Base-by-base conservation (phyloP, 2,888 invertebrate genomes). In the Sinelater perroti region DNA sequence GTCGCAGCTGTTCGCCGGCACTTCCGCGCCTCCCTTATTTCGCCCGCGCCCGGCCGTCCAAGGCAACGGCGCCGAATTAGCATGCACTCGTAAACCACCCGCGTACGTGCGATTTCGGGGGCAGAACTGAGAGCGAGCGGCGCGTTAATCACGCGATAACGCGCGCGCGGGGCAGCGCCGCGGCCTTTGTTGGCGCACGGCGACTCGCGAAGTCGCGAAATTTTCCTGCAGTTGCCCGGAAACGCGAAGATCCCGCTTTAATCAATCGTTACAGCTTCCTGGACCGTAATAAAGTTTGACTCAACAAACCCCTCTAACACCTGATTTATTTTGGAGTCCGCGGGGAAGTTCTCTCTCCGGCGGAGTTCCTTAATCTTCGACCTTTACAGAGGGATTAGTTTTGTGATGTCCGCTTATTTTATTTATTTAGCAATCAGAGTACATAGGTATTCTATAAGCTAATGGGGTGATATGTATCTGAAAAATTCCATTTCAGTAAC, bases 61-160 rank as follows among this genome's bases (percentile, higher is more conserved):
- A 52, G 57, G 52, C 46, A 57, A 57, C 35, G 52, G 46, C 40
- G 14, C 11, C 46, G 40, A 57, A 57, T 57, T 57, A 57, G 57
- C 57, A 57, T 57, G 45, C 21, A 50, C 50, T 35, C 28, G 24
- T 26, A 50, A 50, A 35, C 24, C 20, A 26, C 35, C 35, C 18
- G 16, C 38, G 28, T 36, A 50, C 8, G 36, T 38, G 50, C 30
- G 40, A 38, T 24, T 40, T 14, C 50, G 17, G 26, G 36, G n/a
- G 38, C 8, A 20, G 13, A 18, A 11, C 17, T n/a, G 10, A n/a
- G n/a, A n/a, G n/a, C n/a, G n/a, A n/a, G n/a, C n/a, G n/a, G n/a
- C n/a, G n/a, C n/a, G n/a, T n/a, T n/a, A n/a, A n/a, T n/a, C n/a
- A n/a, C n/a, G n/a, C n/a, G 45, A 53, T 53, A 53, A 53, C 26